These are phyloP conservation scores for Clamator glandarius DNA, from an alignment of 2,797 vertebrate species.

Conservation along the genomic window DNA sequence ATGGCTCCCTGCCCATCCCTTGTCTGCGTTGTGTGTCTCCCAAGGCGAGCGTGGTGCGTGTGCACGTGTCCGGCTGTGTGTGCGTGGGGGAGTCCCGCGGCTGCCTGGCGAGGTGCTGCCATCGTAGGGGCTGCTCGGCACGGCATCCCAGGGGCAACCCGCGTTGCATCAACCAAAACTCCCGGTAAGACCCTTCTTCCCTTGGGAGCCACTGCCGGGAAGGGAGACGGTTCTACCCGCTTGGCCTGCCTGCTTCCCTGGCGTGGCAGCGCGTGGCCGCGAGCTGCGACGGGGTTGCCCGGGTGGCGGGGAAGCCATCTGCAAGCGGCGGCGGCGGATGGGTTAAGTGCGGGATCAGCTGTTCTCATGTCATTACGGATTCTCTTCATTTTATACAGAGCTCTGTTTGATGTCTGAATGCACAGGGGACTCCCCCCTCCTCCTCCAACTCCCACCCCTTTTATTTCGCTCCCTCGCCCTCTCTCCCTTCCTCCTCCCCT, in stretches of 20 bases:
- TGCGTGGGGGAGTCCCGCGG: background rate
- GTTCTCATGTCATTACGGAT: constrained; percentile 84
- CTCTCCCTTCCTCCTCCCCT: constrained; percentile 56
- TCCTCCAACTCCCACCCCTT: constrained; percentile 68
- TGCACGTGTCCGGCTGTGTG: background rate
- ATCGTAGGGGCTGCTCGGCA: background rate
- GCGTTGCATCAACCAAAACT: constrained; percentile 21
- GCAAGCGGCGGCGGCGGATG: constrained; percentile 66
- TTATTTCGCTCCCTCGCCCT: constrained; percentile 65
- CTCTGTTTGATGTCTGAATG: constrained; percentile 87
- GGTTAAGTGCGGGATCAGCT: constrained; percentile 87
- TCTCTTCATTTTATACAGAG: constrained; percentile 84
- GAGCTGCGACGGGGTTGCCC: background rate
- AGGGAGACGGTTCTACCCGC: background rate
- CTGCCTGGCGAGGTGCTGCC: background rate
- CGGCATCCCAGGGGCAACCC: background rate
- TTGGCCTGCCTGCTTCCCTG: background rate
- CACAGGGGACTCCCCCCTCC: constrained; percentile 85
- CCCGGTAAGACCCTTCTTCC: constrained; percentile 1
- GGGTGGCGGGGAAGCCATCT: constrained; percentile 19
- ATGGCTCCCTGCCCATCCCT: background rate
- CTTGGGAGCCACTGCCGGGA: background rate
- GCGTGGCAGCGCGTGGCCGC: background rate
- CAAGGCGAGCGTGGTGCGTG: background rate
- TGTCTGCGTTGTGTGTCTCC: background rate